These are phyloP conservation scores for Planococcus citri DNA, from an alignment of 1,140 invertebrate species.

Conservation along the genomic window DNA sequence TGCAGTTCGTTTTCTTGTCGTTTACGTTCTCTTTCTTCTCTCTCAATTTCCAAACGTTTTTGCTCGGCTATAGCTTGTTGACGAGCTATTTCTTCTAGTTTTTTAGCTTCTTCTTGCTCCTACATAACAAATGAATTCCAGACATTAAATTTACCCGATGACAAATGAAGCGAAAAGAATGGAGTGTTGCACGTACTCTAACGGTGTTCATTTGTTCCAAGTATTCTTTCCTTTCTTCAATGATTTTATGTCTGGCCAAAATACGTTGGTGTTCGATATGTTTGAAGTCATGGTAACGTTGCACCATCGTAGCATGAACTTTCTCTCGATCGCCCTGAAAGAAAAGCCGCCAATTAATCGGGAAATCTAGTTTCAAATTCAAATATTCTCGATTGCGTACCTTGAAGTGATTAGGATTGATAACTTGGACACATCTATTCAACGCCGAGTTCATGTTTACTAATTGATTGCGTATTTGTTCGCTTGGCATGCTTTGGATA, in stretches of 20 bases:
- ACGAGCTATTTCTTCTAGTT: conserved; percentile 66
- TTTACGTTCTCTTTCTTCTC: conserved; percentile 65
- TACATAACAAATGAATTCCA: conserved; percentile 31
- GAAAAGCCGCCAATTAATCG: conserved; percentile 22
- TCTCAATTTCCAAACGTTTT: conserved; percentile 71
- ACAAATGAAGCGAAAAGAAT: too few relatives aligned
- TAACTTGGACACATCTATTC: conserved; percentile 59
- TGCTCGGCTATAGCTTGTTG: conserved; percentile 71
- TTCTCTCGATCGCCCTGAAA: conserved; percentile 56
- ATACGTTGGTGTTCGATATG: conserved; percentile 76
- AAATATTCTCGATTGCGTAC: conserved; percentile 28
- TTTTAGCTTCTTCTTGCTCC: conserved; percentile 76
- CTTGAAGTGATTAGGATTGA: conserved; percentile 65
- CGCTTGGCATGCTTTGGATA: conserved; percentile 86
- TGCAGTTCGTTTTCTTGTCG: conserved; percentile 68
- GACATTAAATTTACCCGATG: too few relatives aligned
- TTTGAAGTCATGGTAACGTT: conserved; percentile 75
- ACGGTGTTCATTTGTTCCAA: conserved; percentile 83
- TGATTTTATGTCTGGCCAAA: conserved; percentile 81
- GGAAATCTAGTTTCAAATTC: too few relatives aligned
- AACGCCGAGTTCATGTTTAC: conserved; percentile 75
- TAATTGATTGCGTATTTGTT: conserved; percentile 85
- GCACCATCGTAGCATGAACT: conserved; percentile 58
- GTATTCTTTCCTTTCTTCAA: conserved; percentile 90
- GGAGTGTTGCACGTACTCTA: conserved; percentile 33